Evolutionary conservation across 2,888 invertebrate species (phyloP).

Genomic region (Nebria brevicollis): DNA sequence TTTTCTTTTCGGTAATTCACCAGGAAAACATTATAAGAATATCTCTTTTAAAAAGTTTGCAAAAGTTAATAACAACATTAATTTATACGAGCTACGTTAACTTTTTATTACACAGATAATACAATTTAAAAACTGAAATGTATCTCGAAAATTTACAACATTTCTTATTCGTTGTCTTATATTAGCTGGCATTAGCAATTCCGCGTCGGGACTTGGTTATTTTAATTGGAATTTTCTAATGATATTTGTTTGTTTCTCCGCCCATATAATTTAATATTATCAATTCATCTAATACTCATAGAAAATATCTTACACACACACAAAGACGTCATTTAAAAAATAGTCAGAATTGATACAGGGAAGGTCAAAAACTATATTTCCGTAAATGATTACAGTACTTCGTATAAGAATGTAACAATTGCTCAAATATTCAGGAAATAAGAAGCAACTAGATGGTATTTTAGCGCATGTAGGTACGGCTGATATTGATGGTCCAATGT

Average conservation of each 20-base stretch:
- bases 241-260: too few species aligned
- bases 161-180: background rate
- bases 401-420: too few species aligned
- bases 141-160: background rate
- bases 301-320: too few species aligned
- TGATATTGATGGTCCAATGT: constrained; percentile 37
- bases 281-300: too few species aligned
- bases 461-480: background rate
- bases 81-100: constrained; percentile 27
- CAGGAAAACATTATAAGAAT: constrained; percentile 45
- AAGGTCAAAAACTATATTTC: too few species aligned
- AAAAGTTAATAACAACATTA: constrained; percentile 45
- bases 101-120: constrained; percentile 1
- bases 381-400: too few species aligned
- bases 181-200: background rate
- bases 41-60: constrained; percentile 46
- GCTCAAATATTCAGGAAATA: too few species aligned
- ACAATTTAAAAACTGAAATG: constrained; percentile 1
- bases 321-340: too few species aligned
- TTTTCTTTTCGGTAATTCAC: constrained; percentile 34
- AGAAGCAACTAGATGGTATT: too few species aligned
- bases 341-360: too few species aligned
- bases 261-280: too few species aligned
- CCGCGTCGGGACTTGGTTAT: background rate
- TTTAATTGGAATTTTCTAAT: background rate